phyloP scores from a whole-genome alignment of 2,113 vertebrate species.

The Ochotona princeps region DNA sequence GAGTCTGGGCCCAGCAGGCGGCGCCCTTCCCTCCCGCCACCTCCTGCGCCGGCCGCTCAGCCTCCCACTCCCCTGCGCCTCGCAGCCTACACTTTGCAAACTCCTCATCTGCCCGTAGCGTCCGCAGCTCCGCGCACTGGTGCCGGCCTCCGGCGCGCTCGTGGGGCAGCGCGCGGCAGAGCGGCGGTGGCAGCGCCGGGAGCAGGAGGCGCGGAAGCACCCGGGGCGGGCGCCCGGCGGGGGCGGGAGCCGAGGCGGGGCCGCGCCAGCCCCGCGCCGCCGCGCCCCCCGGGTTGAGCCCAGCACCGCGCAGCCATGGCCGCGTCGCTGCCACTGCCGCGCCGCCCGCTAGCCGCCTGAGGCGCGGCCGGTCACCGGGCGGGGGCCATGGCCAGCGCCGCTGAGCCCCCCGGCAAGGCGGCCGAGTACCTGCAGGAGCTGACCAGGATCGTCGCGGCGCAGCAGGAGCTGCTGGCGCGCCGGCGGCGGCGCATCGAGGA shows the following conservation, averaged over 20 bases:
- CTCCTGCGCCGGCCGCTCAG: background rate
- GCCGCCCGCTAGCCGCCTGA: constrained; percentile 61
- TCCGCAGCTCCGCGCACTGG: constrained; percentile 58
- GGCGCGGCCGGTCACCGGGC: constrained; percentile 46
- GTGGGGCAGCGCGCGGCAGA: background rate
- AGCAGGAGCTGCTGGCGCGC: constrained; percentile 94
- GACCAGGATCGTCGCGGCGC: constrained; percentile 95
- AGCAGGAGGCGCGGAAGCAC: background rate
- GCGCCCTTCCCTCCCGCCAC: background rate
- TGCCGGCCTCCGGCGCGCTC: background rate
- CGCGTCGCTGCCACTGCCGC: constrained; percentile 28
- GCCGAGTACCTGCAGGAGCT: constrained; percentile 94
- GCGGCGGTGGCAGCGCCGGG: background rate
- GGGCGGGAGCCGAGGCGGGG: constrained; percentile 39
- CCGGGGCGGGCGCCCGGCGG: background rate
- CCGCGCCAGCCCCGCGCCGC: background rate
- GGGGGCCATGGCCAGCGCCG: constrained; percentile 90
- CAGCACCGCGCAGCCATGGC: constrained; percentile 57
- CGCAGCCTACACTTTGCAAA: constrained; percentile 77
- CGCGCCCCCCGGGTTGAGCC: constrained; percentile 55
- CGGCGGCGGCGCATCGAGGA: constrained; percentile 93
- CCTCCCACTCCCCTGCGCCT: constrained; percentile 40
- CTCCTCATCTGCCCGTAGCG: constrained; percentile 61
- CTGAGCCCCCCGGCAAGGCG: constrained; percentile 94
- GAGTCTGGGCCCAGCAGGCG: constrained; percentile 40